Evolutionary conservation across 64 coral and sea anemone genomes (phyloP).

Genomic region (Pachyseris speciosa): DNA sequence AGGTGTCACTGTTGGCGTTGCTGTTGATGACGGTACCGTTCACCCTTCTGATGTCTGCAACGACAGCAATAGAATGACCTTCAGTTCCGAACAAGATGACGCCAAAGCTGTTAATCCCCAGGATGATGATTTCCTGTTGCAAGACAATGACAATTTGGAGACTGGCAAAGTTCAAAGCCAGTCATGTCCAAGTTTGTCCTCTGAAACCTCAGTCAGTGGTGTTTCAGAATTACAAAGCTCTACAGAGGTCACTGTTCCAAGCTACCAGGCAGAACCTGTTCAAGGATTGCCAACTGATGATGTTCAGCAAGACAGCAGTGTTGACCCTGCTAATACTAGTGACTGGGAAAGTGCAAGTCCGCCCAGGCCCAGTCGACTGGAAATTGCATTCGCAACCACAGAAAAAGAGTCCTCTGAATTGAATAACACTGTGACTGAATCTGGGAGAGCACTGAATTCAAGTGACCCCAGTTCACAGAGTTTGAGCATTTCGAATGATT

Average conservation of each 20-base stretch:
- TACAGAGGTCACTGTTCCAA: background rate
- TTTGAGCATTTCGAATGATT: background rate
- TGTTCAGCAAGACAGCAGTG: background rate
- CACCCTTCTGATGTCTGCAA: background rate
- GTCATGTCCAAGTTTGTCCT: background rate
- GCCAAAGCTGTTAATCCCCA: background rate
- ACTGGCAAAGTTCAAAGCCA: background rate
- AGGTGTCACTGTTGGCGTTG: background rate
- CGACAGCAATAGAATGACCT: background rate
- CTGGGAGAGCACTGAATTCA: background rate
- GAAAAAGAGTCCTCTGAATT: background rate
- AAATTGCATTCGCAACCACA: background rate
- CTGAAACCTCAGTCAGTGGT: background rate
- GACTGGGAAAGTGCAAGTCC: conserved; percentile 12
- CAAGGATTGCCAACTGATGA: background rate
- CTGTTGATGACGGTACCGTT: background rate
- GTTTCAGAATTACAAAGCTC: background rate
- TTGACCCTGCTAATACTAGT: background rate
- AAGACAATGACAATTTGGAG: background rate
- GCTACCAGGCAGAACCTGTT: background rate
- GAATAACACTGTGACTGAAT: background rate
- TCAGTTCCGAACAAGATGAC: background rate
- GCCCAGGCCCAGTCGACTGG: background rate
- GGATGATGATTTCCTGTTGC: background rate
- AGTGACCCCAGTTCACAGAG: background rate